phyloP scores from a whole-genome alignment of 2,888 invertebrate species.

The Protodeltote pygarga region DNA sequence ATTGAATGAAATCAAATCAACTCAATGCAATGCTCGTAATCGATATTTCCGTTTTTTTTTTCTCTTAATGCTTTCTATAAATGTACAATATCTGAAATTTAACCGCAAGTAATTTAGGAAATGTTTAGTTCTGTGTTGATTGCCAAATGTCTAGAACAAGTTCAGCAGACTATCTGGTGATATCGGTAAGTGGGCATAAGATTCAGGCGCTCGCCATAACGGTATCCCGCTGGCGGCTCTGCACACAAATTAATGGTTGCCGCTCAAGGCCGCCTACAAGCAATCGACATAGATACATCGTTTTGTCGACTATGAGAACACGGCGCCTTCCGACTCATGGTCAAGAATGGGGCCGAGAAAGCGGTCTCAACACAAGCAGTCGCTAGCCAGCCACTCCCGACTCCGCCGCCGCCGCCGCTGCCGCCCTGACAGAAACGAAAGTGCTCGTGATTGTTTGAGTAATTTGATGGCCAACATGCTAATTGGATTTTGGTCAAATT shows the following conservation, averaged over 20 bases:
- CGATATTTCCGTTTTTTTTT: too few species aligned
- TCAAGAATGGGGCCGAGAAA: constrained; percentile 82
- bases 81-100: constrained; percentile 3
- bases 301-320: constrained; percentile 82
- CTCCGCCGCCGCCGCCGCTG: constrained; percentile 38
- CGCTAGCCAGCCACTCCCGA: constrained; percentile 45
- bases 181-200: constrained; percentile 69
- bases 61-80: not conserved
- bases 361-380: constrained; percentile 66
- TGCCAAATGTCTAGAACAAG: constrained; percentile 35
- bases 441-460: constrained; percentile 56
- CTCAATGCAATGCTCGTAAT: too few species aligned
- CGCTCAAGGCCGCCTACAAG: constrained; percentile 85
- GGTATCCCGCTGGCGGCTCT: constrained; percentile 77
- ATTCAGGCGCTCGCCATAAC: constrained; percentile 79
- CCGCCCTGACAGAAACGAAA: constrained; percentile 50
- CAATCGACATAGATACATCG: constrained; percentile 85
- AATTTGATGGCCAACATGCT: constrained; percentile 55
- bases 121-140: constrained; percentile 26
- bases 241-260: constrained; percentile 85
- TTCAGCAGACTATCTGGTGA: constrained; percentile 59
- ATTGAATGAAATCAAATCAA: too few species aligned
- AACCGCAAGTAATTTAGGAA: constrained; percentile 20
- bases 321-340: constrained; percentile 75
- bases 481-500: constrained; percentile 58